Conservation (phyloP, 2,888 invertebrate species). For the Pammene fasciana region DNA sequence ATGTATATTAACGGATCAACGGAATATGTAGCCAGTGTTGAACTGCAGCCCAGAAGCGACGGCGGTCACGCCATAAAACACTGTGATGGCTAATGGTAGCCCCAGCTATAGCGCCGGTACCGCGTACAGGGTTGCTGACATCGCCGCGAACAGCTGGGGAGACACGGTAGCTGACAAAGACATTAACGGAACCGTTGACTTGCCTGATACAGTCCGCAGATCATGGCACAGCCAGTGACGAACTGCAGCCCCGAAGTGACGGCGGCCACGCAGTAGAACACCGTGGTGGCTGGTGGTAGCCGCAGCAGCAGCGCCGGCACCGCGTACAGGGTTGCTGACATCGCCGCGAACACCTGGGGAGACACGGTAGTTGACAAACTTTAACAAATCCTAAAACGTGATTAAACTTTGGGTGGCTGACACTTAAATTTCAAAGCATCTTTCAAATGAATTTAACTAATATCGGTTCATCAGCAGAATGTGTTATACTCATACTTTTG, state of each 20-base stretch:
- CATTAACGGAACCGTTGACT: no score
- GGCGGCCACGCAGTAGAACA: constrained; percentile 58
- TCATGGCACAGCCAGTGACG: constrained; percentile 54
- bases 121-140: constrained; percentile 55
- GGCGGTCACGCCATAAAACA: constrained; percentile 58
- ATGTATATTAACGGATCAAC: not conserved
- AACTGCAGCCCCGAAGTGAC: constrained; percentile 53
- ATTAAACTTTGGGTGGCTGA: no score
- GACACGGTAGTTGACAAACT: not conserved
- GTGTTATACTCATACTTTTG: no score
- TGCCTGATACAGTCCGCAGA: no score
- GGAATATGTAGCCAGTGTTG: constrained; percentile 55
- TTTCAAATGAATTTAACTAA: no score
- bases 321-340: constrained; percentile 55
- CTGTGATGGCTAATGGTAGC: constrained; percentile 50
- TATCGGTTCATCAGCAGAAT: no score
- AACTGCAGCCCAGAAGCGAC: constrained; percentile 53
- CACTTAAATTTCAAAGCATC: no score
- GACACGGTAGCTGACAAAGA: not conserved
- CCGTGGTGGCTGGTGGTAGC: constrained; percentile 50
- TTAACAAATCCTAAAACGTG: no score
- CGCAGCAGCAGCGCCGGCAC: constrained; percentile 51
- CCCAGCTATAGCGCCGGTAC: constrained; percentile 51
- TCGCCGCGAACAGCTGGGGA: constrained; percentile 56
- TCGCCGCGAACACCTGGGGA: constrained; percentile 56